Evolutionary conservation across 2,888 invertebrate species (phyloP).

Genomic region (Sphecodes monilicornis): DNA sequence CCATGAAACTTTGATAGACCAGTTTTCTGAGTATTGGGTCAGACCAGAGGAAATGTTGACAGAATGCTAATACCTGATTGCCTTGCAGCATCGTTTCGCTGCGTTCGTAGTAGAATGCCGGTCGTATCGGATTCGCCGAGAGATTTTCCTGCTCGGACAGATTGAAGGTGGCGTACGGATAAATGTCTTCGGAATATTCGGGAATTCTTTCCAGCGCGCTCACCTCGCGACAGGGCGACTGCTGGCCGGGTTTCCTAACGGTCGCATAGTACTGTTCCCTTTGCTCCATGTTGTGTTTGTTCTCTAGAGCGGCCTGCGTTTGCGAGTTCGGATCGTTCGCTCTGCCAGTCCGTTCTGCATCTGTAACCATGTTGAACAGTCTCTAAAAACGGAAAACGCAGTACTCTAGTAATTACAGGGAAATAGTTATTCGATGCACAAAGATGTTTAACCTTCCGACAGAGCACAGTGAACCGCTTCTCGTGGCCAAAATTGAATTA

Average conservation of each 20-base stretch:
- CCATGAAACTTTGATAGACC: neutral
- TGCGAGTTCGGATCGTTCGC: constrained; percentile 81
- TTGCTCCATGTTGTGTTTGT: constrained; percentile 84
- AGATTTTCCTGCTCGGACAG: constrained; percentile 86
- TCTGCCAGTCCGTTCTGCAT: constrained; percentile 76
- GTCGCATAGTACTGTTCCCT: constrained; percentile 86
- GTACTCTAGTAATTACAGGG: neutral
- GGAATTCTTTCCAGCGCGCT: constrained; percentile 86
- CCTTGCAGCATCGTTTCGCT: constrained; percentile 82
- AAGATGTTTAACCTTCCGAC: neutral
- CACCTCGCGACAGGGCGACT: constrained; percentile 83
- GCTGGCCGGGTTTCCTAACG: constrained; percentile 85
- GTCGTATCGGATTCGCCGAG: constrained; percentile 84
- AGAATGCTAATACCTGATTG: constrained; percentile 75
- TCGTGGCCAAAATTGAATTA: neutral
- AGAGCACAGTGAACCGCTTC: no score
- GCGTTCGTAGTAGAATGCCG: constrained; percentile 83
- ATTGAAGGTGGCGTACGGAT: constrained; percentile 87
- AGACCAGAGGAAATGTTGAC: neutral
- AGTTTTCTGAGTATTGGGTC: neutral
- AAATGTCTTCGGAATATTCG: constrained; percentile 87
- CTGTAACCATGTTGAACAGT: constrained; percentile 61
- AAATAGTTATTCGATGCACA: neutral
- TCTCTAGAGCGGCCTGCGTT: constrained; percentile 82
- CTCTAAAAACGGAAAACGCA: neutral